A percentile compares a stretch with the other conserved stretches of the same genome.
Evolutionary conservation across 1,140 invertebrate genomes (phyloP).

Genomic region (Tetramorium alpestre): DNA sequence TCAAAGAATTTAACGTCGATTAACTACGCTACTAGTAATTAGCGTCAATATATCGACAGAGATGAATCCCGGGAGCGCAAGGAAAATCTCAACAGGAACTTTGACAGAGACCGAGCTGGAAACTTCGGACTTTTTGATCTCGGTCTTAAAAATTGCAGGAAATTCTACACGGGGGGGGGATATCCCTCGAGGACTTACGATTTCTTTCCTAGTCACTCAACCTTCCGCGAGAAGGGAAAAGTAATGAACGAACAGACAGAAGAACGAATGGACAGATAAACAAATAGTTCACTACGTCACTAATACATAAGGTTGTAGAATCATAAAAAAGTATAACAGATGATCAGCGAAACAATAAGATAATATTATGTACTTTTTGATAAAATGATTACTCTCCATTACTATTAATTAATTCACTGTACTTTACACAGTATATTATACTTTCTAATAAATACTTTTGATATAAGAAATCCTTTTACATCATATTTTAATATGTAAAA

Average conservation of each 20-base stretch:
- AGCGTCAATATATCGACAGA: conserved; percentile 60
- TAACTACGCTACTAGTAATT: conserved; percentile 58
- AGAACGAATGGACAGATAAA: conserved; percentile 23
- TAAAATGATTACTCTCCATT: neutral
- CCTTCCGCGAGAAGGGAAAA: neutral
- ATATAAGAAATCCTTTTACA: neutral
- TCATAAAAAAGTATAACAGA: neutral
- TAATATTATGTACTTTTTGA: neutral
- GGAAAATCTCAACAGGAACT: conserved; percentile 56
- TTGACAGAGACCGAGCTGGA: conserved; percentile 54
- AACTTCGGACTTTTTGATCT: conserved; percentile 59
- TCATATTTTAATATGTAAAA: neutral
- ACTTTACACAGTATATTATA: neutral
- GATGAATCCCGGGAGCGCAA: conserved; percentile 49
- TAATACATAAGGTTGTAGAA: neutral
- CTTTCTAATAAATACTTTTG: neutral
- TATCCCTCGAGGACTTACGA: conserved; percentile 50
- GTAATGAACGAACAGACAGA: conserved; percentile 13
- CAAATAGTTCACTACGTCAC: conserved; percentile 25
- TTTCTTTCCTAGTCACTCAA: conserved; percentile 31
- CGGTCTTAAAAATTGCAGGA: conserved; percentile 56
- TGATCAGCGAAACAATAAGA: conserved; percentile 2
- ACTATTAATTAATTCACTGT: neutral
- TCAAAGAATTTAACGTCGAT: conserved; percentile 62
- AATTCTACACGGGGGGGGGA: neutral